Conservation (phyloP, 2,888 invertebrate species). For the Andrena bicolor region DNA sequence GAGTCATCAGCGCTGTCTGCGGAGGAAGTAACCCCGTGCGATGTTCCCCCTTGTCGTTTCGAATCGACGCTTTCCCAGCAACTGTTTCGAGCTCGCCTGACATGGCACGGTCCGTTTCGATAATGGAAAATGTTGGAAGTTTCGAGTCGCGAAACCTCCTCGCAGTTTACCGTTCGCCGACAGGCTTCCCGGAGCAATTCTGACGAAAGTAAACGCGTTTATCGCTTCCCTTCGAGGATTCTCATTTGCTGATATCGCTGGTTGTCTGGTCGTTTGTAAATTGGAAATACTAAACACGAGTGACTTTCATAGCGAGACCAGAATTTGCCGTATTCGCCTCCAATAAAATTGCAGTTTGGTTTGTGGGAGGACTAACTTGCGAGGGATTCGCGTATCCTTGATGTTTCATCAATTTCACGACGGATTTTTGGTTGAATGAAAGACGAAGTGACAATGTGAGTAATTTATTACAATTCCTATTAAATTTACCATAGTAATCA, state of each 20-base stretch:
- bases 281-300: not conserved
- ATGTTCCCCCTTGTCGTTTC: slow-evolving; percentile 14
- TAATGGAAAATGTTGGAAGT: slow-evolving; percentile 55
- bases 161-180: slow-evolving; percentile 1
- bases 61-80: slow-evolving; percentile 30
- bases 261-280: not conserved
- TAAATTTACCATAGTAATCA: not conserved
- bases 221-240: not conserved
- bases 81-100: slow-evolving; percentile 9
- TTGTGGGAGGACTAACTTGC: not conserved
- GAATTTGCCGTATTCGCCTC: not conserved
- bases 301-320: not conserved
- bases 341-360: slow-evolving; percentile 5
- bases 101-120: slow-evolving; percentile 33
- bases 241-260: not conserved
- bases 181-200: not conserved
- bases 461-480: not conserved
- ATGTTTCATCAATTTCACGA: not conserved
- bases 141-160: slow-evolving; percentile 3
- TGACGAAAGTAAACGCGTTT: not conserved
- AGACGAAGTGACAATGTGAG: not conserved
- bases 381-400: not conserved
- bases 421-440: not conserved
- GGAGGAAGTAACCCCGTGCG: not conserved
- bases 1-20: slow-evolving; percentile 14